Percentiles rank a stretch among this genome's conserved stretches.
phyloP scores from a whole-genome alignment of 2,113 vertebrate species.

The Uropsilus gracilis region DNA sequence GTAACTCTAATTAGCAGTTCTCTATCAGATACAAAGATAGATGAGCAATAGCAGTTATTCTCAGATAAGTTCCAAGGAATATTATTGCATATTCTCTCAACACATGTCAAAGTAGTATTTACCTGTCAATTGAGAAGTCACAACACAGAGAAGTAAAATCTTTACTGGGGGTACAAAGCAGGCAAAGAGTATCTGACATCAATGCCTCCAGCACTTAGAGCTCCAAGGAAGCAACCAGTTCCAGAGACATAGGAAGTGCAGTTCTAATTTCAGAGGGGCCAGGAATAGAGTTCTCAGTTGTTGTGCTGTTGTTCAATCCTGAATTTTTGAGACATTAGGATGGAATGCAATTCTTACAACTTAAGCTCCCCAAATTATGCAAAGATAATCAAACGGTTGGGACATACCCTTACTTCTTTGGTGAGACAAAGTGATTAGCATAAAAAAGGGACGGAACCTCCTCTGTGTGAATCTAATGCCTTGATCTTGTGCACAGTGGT shows the following conservation, averaged over 20 bases:
- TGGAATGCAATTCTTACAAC: neutral
- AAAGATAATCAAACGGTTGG: neutral
- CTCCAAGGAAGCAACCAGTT: neutral
- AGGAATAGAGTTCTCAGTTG: neutral
- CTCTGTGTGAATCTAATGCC: too few species aligned
- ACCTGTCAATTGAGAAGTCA: neutral
- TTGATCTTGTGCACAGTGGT: too few species aligned
- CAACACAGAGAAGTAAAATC: neutral
- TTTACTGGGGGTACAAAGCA: neutral
- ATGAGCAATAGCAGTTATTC: too few species aligned
- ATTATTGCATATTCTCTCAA: neutral
- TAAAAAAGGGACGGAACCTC: neutral
- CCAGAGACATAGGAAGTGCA: neutral
- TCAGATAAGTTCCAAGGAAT: neutral
- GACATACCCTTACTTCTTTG: neutral
- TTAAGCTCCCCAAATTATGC: neutral
- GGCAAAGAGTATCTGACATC: neutral
- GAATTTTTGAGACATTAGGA: neutral
- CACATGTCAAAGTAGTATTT: neutral
- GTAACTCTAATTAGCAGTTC: neutral
- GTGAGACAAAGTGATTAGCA: neutral
- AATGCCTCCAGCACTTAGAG: neutral
- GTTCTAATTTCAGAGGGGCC: fast-evolving
- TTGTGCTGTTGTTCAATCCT: neutral
- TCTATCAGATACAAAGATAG: neutral